A percentile compares a stretch with the other conserved stretches of the same genome.
Evolutionary conservation across 2,113 vertebrate species (phyloP).

Genomic region (Chaetops frenatus): DNA sequence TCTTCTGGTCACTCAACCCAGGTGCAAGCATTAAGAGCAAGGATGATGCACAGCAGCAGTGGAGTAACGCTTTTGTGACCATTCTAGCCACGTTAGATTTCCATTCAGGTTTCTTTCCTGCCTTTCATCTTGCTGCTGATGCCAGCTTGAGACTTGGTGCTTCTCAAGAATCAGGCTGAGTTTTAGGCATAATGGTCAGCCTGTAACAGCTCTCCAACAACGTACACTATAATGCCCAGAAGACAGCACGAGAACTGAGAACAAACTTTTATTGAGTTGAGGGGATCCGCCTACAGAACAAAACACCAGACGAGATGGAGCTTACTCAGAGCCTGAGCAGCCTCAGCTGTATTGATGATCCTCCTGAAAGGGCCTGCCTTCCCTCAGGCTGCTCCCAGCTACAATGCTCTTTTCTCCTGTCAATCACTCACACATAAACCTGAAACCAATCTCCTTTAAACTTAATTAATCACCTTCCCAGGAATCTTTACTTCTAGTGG

Average conservation of each 20-base stretch:
- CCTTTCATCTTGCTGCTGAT: neutral
- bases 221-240: fast-evolving
- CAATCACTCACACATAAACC: neutral
- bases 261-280: neutral
- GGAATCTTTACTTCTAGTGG: neutral
- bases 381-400: neutral
- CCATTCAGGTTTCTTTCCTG: neutral
- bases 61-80: neutral
- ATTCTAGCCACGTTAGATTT: neutral
- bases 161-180: neutral
- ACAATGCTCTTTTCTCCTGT: neutral
- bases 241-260: neutral
- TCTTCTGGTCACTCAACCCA: neutral
- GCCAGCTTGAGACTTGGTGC: neutral
- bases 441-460: neutral
- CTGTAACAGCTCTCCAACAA: neutral
- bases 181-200: neutral
- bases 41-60: neutral
- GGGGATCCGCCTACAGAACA: neutral
- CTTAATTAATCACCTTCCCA: neutral
- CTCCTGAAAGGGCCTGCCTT: neutral
- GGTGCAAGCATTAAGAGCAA: neutral
- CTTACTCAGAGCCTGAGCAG: neutral
- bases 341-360: neutral
- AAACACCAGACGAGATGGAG: fast-evolving